Conservation (phyloP, 2,888 invertebrate species). For the Stegana nigrithorax region DNA sequence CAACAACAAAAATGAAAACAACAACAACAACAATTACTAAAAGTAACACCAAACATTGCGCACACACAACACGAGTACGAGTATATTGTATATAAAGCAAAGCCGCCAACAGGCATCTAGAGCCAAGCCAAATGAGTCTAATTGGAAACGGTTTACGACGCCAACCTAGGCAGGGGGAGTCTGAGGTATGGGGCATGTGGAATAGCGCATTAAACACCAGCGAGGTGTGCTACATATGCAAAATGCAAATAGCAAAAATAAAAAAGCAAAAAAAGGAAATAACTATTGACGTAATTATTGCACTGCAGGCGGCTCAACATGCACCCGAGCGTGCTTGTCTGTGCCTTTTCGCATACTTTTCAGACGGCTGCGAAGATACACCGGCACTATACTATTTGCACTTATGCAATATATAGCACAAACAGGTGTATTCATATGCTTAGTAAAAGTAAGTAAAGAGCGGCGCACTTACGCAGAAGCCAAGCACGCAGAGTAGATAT, state of each 20-base stretch:
- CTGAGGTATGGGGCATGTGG: background rate
- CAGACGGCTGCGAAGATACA: no score
- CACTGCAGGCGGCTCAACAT: background rate
- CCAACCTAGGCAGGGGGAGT: background rate
- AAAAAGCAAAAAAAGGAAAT: background rate
- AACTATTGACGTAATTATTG: background rate
- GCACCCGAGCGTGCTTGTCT: no score
- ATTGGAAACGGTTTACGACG: background rate
- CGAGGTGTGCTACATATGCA: background rate
- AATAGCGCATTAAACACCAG: background rate
- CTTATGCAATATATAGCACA: background rate
- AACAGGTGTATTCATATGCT: no score
- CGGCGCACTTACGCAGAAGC: no score
- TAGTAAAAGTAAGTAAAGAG: no score
- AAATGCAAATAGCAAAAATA: background rate
- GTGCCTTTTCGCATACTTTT: no score
- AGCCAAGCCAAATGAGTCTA: background rate
- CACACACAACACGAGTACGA: no score
- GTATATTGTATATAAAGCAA: no score
- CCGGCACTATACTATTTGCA: background rate
- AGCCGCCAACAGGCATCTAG: no score
- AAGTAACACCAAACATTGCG: no score
- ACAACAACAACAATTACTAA: no score
- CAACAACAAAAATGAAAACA: background rate
- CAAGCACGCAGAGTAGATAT: no score